These are phyloP conservation scores for Ancistrus triradiatus DNA, from an alignment of 2,113 vertebrate genomes.

Conservation along the genomic window DNA sequence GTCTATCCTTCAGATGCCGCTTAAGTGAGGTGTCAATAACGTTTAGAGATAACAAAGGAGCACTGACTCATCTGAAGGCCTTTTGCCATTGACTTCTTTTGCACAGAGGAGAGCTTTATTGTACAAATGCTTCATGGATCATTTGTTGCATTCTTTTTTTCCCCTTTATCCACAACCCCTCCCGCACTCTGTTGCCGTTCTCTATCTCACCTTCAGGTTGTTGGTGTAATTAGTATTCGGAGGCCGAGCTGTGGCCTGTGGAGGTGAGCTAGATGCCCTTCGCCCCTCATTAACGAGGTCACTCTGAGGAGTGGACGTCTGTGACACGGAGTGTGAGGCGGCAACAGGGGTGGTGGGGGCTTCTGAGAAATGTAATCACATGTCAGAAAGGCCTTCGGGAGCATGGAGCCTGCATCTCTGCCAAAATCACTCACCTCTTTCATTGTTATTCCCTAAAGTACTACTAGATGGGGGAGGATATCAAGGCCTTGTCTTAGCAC, in stretches of 20 bases:
- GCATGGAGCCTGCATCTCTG: slow-evolving; percentile 21
- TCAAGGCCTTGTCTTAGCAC: too few relatives aligned
- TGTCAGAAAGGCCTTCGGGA: slow-evolving; percentile 39
- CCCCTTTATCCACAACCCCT: neutral
- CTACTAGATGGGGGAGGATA: too few relatives aligned
- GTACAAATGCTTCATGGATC: slow-evolving; percentile 33
- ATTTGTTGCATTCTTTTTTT: slow-evolving; percentile 28
- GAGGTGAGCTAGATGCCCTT: slow-evolving; percentile 44
- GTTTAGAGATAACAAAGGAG: slow-evolving; percentile 46
- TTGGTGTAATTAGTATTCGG: slow-evolving; percentile 52
- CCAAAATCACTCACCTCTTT: slow-evolving; percentile 21
- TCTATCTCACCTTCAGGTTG: slow-evolving; percentile 45
- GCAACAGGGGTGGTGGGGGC: neutral
- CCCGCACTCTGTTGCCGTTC: slow-evolving; percentile 22
- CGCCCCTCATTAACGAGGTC: slow-evolving; percentile 55
- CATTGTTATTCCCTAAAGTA: slow-evolving; percentile 40
- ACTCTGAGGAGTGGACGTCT: slow-evolving; percentile 46
- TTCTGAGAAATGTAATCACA: slow-evolving; percentile 43
- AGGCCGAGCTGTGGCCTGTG: slow-evolving; percentile 45
- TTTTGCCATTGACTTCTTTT: slow-evolving; percentile 37
- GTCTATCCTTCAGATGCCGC: slow-evolving; percentile 33
- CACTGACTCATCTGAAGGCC: slow-evolving; percentile 19
- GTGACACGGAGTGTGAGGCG: slow-evolving; percentile 44
- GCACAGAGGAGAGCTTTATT: slow-evolving; percentile 37
- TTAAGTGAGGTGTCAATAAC: slow-evolving; percentile 49